These are phyloP conservation scores for Rhagonycha lutea DNA, from an alignment of 2,888 invertebrate species.

Conservation along the genomic window DNA sequence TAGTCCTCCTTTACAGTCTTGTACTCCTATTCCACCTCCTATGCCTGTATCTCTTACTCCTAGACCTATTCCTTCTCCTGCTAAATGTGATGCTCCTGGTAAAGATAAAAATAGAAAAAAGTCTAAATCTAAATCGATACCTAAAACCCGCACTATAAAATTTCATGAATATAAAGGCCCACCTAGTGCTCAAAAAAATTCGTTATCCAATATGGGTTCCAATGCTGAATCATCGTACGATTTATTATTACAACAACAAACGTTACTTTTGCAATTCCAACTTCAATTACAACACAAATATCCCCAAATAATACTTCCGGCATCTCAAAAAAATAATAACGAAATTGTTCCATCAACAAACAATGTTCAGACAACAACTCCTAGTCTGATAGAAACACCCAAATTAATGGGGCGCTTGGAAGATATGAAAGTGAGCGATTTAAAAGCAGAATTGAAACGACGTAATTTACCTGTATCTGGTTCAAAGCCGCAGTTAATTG, in stretches of 20 bases:
- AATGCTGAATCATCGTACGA: slow-evolving; percentile 85
- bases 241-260: slow-evolving; percentile 90
- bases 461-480: slow-evolving; percentile 94
- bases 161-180: slow-evolving; percentile 97
- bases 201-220: slow-evolving; percentile 57
- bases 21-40: slow-evolving; percentile 61
- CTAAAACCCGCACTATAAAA: slow-evolving; percentile 88
- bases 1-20: slow-evolving; percentile 61
- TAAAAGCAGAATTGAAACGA: slow-evolving; percentile 92
- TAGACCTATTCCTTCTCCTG: slow-evolving; percentile 54
- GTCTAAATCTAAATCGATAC: slow-evolving; percentile 77
- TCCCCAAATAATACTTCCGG: slow-evolving; percentile 80
- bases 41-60: slow-evolving; percentile 59
- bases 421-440: slow-evolving; percentile 94
- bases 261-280: slow-evolving; percentile 86
- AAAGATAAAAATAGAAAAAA: slow-evolving; percentile 84
- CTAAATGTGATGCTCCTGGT: slow-evolving; percentile 62
- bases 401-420: slow-evolving; percentile 73
- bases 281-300: slow-evolving; percentile 82
- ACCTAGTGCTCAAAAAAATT: slow-evolving; percentile 76
- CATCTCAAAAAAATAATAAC: slow-evolving; percentile 61
- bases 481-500: slow-evolving; percentile 92
- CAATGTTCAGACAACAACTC: slow-evolving; percentile 53
- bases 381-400: slow-evolving; percentile 53
- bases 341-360: slow-evolving; percentile 24